These are phyloP conservation scores for Zaprionus capensis DNA, from an alignment of 1,140 invertebrate genomes.

Conservation along the genomic window DNA sequence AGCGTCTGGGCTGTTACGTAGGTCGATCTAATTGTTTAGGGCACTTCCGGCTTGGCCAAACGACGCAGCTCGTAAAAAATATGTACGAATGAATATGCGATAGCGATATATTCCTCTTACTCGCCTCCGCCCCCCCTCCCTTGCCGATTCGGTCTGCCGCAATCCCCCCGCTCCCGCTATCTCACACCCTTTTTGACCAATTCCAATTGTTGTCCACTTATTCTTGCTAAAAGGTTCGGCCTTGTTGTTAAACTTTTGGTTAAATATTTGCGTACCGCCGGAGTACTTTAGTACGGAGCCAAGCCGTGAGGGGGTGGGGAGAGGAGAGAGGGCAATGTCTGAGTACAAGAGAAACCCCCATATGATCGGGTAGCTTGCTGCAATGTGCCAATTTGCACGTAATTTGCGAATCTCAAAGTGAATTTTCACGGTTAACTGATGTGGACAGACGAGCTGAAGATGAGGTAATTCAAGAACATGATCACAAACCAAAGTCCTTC, in stretches of 20 bases:
- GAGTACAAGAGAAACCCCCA: slow-evolving; percentile 5
- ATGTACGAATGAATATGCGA: slow-evolving; percentile 15
- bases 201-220: slow-evolving; percentile 54
- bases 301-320: not conserved
- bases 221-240: slow-evolving; percentile 77
- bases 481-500: not conserved
- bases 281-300: not conserved
- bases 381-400: slow-evolving; percentile 45
- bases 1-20: slow-evolving; percentile 15
- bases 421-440: slow-evolving; percentile 9
- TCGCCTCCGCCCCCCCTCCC: not conserved
- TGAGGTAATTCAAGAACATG: slow-evolving; percentile 7
- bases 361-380: not conserved
- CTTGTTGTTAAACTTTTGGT: slow-evolving; percentile 47
- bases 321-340: not conserved
- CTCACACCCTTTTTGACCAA: slow-evolving; percentile 32
- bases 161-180: not conserved
- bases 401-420: slow-evolving; percentile 45
- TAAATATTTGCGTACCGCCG: slow-evolving; percentile 62
- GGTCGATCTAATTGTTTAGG: slow-evolving; percentile 33
- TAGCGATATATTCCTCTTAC: not conserved
- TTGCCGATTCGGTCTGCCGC: slow-evolving; percentile 6
- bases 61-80: slow-evolving; percentile 5
- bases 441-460: not conserved
- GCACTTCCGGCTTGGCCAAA: slow-evolving; percentile 42